phyloP scores from a whole-genome alignment of 2,797 vertebrate species.

The Telmatherina bonti region DNA sequence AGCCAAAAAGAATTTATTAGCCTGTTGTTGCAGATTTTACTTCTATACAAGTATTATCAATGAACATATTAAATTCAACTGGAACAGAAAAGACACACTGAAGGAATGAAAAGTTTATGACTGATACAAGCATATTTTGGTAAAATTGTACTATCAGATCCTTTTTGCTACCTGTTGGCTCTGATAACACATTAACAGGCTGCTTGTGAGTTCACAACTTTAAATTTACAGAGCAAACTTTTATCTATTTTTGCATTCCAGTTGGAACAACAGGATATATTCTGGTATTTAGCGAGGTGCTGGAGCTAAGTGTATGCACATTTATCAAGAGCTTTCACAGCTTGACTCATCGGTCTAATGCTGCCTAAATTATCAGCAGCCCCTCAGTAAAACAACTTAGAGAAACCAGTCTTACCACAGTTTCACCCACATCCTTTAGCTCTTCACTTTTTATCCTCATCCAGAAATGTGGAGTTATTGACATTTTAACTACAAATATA shows the following conservation, averaged over 20 bases:
- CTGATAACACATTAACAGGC: neutral
- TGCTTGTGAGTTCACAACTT: neutral
- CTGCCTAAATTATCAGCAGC: slow-evolving; percentile 45
- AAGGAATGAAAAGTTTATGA: neutral
- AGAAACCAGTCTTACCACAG: slow-evolving; percentile 18
- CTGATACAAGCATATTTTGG: neutral
- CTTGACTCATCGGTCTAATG: slow-evolving; percentile 34
- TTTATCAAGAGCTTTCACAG: slow-evolving; percentile 33
- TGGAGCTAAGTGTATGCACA: slow-evolving; percentile 22
- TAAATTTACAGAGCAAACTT: neutral
- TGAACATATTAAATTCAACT: neutral
- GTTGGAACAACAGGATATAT: slow-evolving; percentile 1
- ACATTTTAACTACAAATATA: slow-evolving; percentile 11
- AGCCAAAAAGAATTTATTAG: neutral
- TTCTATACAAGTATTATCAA: neutral
- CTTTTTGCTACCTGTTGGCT: neutral
- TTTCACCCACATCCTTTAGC: slow-evolving; percentile 32
- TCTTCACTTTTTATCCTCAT: slow-evolving; percentile 22
- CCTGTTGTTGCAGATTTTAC: neutral
- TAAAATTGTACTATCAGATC: neutral
- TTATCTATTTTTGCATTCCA: neutral
- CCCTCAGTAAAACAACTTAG: slow-evolving; percentile 47
- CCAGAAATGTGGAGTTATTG: slow-evolving; percentile 8
- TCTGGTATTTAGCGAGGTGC: slow-evolving; percentile 6
- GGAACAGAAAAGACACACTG: neutral